These are phyloP conservation scores for Phalera bucephala DNA, from an alignment of 2,888 invertebrate species.

Conservation along the genomic window DNA sequence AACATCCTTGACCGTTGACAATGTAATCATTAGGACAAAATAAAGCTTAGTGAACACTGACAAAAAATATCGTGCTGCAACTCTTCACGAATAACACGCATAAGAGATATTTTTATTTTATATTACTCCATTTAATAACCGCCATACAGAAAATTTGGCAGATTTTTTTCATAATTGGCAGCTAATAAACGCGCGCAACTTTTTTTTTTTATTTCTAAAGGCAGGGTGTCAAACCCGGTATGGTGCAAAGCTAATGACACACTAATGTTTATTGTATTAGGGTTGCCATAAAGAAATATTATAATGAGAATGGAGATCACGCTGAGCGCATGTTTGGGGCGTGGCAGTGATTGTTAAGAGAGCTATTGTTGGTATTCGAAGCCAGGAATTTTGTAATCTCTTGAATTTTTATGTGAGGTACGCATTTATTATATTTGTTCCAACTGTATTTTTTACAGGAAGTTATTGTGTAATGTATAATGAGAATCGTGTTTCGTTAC, in stretches of 20 bases:
- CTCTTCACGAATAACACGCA: too few species aligned
- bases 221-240: constrained; percentile 67
- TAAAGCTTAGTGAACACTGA: too few species aligned
- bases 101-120: too few species aligned
- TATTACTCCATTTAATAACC: too few species aligned
- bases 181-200: constrained; percentile 35
- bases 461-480: not conserved
- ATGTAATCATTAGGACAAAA: too few species aligned
- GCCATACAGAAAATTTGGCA: too few species aligned
- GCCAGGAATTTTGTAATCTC: constrained; percentile 68
- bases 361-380: constrained; percentile 69
- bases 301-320: constrained; percentile 73
- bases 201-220: constrained; percentile 39
- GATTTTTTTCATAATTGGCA: constrained; percentile 41
- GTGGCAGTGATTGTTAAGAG: constrained; percentile 65
- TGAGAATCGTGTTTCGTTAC: too few species aligned
- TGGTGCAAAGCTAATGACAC: constrained; percentile 74
- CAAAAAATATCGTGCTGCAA: too few species aligned
- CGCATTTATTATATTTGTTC: constrained; percentile 19
- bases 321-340: constrained; percentile 80
- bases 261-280: constrained; percentile 81
- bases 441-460: constrained; percentile 3
- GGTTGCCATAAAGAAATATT: constrained; percentile 73
- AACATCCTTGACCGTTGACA: too few species aligned
- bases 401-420: constrained; percentile 44